phyloP scores from a whole-genome alignment of 2,888 invertebrate genomes.

The Chouioia cunea region DNA sequence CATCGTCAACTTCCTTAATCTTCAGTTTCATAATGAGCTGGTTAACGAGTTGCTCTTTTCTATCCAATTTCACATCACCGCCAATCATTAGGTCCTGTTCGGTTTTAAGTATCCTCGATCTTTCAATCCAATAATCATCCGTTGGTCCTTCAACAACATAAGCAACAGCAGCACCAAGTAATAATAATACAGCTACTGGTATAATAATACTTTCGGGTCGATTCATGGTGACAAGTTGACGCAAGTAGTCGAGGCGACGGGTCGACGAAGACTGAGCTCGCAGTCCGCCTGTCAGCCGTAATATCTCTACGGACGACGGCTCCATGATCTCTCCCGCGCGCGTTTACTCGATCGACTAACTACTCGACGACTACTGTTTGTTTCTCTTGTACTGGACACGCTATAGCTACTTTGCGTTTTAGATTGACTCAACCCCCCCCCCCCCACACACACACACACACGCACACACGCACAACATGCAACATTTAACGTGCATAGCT shows the following conservation, averaged over 20 bases:
- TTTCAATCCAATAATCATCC: conserved; percentile 30
- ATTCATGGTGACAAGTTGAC: conserved; percentile 3
- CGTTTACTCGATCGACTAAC: too few species aligned
- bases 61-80: conserved; percentile 69
- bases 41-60: conserved; percentile 72
- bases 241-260: neutral
- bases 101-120: conserved; percentile 26
- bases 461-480: too few species aligned
- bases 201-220: neutral
- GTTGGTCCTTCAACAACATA: neutral
- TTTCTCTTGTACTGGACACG: too few species aligned
- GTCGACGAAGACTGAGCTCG: conserved; percentile 6
- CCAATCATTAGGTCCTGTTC: conserved; percentile 66
- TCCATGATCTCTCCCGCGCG: too few species aligned
- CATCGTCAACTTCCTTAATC: conserved; percentile 71
- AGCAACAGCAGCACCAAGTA: neutral
- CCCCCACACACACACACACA: too few species aligned
- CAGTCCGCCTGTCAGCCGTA: neutral
- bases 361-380: too few species aligned
- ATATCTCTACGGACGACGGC: too few species aligned
- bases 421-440: too few species aligned
- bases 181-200: neutral
- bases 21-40: conserved; percentile 74
- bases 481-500: too few species aligned
- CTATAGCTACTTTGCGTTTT: too few species aligned